Conservation (phyloP, 2,888 invertebrate species). For the Agonopterix subpropinquella region DNA sequence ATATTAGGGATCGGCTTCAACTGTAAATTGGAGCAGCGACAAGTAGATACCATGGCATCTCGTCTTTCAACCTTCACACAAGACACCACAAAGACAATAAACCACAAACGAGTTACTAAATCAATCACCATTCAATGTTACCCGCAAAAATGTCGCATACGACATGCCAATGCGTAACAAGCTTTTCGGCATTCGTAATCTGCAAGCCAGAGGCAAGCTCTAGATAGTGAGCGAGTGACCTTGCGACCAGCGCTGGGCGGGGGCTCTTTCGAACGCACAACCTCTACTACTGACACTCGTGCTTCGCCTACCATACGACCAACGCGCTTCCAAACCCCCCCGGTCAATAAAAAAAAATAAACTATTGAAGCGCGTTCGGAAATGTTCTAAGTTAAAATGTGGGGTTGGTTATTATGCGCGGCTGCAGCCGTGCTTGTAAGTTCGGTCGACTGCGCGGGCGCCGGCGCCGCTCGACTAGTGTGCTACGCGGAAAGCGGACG, state of each 20-base stretch:
- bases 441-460: conserved; percentile 49
- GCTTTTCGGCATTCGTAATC: conserved; percentile 20
- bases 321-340: conserved; percentile 39
- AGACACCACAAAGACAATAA: too few relatives aligned
- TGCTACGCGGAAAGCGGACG: conserved; percentile 60
- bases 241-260: conserved; percentile 54
- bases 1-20: too few relatives aligned
- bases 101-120: too few relatives aligned
- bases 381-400: conserved; percentile 41
- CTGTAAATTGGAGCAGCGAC: too few relatives aligned
- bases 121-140: neutral
- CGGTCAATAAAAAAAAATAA: conserved; percentile 4
- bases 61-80: too few relatives aligned
- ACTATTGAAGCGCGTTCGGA: conserved; percentile 30
- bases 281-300: conserved; percentile 46
- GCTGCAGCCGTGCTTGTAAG: conserved; percentile 37
- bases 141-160: neutral
- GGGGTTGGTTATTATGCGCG: conserved; percentile 52
- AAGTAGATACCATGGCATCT: too few relatives aligned
- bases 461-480: conserved; percentile 63
- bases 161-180: neutral
- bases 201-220: conserved; percentile 10
- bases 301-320: conserved; percentile 51
- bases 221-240: conserved; percentile 57
- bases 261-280: conserved; percentile 56